A percentile compares a stretch with the other conserved stretches of the same genome.
phyloP scores from a whole-genome alignment of 2,797 vertebrate species.

The Danionella dracula region DNA sequence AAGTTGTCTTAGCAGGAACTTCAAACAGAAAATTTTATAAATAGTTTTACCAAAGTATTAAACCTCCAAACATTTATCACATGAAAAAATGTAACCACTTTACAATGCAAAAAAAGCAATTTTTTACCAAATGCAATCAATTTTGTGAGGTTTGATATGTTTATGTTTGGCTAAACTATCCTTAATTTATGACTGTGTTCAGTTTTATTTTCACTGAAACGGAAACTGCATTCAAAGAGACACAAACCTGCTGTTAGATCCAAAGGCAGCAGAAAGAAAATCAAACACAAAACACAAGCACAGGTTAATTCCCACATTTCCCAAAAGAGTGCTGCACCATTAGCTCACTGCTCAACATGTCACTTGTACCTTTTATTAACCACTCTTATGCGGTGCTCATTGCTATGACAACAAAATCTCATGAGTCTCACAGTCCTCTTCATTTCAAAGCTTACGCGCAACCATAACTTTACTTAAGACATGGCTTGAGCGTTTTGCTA shows the following conservation, averaged over 20 bases:
- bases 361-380: conserved; percentile 12
- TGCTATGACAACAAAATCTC: not conserved
- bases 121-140: too few species aligned
- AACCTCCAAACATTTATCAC: too few species aligned
- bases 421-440: not conserved
- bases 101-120: too few species aligned
- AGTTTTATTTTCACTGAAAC: not conserved
- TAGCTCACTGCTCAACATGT: conserved; percentile 1
- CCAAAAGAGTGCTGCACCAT: not conserved
- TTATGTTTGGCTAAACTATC: too few species aligned
- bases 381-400: not conserved
- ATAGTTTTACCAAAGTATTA: too few species aligned
- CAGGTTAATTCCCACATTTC: conserved; percentile 14
- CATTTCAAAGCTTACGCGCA: conserved; percentile 17
- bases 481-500: too few species aligned
- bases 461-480: too few species aligned
- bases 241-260: conserved; percentile 76
- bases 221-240: not conserved
- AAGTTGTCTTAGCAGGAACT: too few species aligned
- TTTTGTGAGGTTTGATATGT: too few species aligned
- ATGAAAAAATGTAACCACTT: too few species aligned
- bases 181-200: too few species aligned
- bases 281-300: conserved; percentile 13
- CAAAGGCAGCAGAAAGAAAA: conserved; percentile 58
- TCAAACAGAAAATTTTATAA: too few species aligned